Evolutionary conservation across 1,140 invertebrate genomes (phyloP).

Genomic region (Asobara japonica): DNA sequence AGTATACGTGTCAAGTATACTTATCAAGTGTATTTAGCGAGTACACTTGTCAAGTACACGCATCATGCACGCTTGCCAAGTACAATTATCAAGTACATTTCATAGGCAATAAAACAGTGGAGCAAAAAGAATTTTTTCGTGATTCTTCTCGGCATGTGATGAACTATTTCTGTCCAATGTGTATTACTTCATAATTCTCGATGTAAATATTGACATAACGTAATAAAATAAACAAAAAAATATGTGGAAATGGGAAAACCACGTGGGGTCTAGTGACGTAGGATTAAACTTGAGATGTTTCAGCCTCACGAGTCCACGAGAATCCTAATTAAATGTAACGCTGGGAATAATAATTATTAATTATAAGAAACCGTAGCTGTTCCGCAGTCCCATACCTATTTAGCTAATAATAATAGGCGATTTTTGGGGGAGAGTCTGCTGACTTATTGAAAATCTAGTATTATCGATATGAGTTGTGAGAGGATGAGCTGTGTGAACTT

Average conservation of each 20-base stretch:
- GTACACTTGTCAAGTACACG: too few species aligned
- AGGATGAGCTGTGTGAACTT: conserved; percentile 33
- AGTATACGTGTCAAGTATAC: too few species aligned
- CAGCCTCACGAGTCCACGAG: conserved; percentile 20
- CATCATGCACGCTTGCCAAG: too few species aligned
- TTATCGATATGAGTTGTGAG: conserved; percentile 37
- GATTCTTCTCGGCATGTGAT: too few species aligned
- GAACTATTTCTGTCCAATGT: conserved; percentile 31
- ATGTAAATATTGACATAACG: conserved; percentile 65
- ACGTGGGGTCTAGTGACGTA: not conserved
- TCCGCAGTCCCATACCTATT: conserved; percentile 62
- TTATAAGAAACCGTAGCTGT: conserved; percentile 63
- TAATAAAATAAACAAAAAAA: conserved; percentile 41
- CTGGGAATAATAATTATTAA: too few species aligned
- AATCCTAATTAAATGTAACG: conserved; percentile 64
- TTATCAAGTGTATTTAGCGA: too few species aligned
- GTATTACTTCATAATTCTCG: conserved; percentile 58
- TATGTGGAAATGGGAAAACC: not conserved
- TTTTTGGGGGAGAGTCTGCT: conserved; percentile 3
- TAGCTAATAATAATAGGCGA: conserved; percentile 45
- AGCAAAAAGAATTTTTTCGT: too few species aligned
- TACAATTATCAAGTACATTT: too few species aligned
- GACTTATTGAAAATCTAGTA: conserved; percentile 21
- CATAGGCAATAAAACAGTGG: not conserved
- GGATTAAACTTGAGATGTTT: conserved; percentile 32